Evolutionary conservation across 2,113 vertebrate species (phyloP).

Genomic region (Amphilophus citrinellus): DNA sequence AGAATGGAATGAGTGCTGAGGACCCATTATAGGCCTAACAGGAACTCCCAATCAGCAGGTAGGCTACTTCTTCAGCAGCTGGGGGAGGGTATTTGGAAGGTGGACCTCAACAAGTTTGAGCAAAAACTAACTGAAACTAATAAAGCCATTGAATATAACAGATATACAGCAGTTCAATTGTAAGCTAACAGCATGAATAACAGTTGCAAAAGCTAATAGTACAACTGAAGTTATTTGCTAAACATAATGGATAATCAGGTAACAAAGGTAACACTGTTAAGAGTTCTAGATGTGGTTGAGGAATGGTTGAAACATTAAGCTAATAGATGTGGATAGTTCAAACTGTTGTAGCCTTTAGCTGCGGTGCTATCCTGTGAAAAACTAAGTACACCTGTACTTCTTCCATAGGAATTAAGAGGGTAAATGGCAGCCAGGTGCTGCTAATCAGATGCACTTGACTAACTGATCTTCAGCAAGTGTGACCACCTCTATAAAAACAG

Average conservation of each 20-base stretch:
- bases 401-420: background rate
- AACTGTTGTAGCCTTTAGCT: background rate
- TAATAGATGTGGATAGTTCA: background rate
- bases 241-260: background rate
- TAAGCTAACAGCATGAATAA: background rate
- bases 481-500: background rate
- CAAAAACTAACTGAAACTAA: background rate
- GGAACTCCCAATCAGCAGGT: background rate
- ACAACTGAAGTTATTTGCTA: background rate
- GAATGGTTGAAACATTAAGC: background rate
- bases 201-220: background rate
- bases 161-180: background rate
- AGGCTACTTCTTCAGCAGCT: background rate
- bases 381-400: background rate
- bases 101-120: background rate
- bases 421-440: background rate
- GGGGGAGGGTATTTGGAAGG: background rate
- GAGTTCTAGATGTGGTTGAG: background rate
- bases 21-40: background rate
- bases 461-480: background rate
- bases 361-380: background rate
- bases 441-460: background rate
- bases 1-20: background rate
- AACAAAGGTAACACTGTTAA: fast-evolving
- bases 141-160: background rate